These are phyloP conservation scores for Hypomesus transpacificus DNA, from an alignment of 2,113 vertebrate genomes.

Conservation along the genomic window DNA sequence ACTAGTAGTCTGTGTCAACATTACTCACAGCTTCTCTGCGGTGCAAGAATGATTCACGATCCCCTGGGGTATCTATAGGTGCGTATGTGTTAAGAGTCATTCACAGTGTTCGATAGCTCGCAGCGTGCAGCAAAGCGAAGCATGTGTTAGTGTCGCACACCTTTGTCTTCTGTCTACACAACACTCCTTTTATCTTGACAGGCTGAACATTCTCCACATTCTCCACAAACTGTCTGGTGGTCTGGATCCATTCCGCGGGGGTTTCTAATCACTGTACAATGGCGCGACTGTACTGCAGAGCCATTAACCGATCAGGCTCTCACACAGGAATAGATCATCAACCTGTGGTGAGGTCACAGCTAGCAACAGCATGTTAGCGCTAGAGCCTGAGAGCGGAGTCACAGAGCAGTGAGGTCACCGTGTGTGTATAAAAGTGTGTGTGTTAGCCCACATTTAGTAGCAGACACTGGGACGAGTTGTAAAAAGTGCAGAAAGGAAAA, in stretches of 20 bases:
- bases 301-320: too few relatives aligned
- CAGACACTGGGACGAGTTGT: background rate
- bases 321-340: too few relatives aligned
- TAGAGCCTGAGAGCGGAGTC: background rate
- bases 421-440: too few relatives aligned
- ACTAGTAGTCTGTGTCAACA: slow-evolving; percentile 32
- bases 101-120: slow-evolving; percentile 12
- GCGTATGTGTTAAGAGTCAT: slow-evolving; percentile 10
- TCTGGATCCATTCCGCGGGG: too few relatives aligned
- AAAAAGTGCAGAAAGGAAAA: background rate
- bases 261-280: too few relatives aligned
- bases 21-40: slow-evolving; percentile 1
- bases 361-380: too few relatives aligned
- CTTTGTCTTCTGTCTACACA: background rate
- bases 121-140: background rate
- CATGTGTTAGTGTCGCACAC: background rate
- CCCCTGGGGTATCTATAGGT: background rate
- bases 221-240: too few relatives aligned
- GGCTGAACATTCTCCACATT: background rate
- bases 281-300: too few relatives aligned
- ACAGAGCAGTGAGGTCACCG: too few relatives aligned
- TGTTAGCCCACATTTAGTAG: too few relatives aligned
- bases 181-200: background rate
- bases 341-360: slow-evolving; percentile 3
- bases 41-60: slow-evolving; percentile 16